Percentiles rank a stretch among this genome's conserved stretches.
These are phyloP conservation scores for Tetanocera ferruginea DNA, from an alignment of 2,888 invertebrate species.

Conservation along the genomic window DNA sequence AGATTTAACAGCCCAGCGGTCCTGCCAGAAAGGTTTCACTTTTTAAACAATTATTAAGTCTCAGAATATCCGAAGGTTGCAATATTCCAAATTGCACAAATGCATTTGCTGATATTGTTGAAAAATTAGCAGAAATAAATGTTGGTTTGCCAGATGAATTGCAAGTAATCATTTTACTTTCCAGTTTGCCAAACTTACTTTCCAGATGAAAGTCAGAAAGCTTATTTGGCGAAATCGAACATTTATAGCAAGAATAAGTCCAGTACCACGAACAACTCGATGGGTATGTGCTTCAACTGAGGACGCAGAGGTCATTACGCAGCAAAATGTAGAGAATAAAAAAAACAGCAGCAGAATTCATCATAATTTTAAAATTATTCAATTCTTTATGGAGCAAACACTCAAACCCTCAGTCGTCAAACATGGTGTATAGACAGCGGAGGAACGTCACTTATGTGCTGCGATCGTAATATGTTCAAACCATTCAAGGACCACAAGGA, in stretches of 20 bases:
- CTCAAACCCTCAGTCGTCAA: background rate
- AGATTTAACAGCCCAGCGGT: background rate
- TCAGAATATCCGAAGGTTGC: constrained; percentile 14
- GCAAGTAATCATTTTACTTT: constrained; percentile 36
- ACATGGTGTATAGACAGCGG: constrained; percentile 40
- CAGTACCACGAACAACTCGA: constrained; percentile 8
- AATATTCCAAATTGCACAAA: background rate
- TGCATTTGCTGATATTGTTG: constrained; percentile 5
- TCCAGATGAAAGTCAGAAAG: constrained; percentile 32
- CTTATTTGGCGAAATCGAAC: constrained; percentile 34
- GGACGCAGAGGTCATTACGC: constrained; percentile 42
- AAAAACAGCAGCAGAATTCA: background rate
- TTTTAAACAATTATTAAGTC: constrained; percentile 20
- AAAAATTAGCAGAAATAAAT: constrained; percentile 29
- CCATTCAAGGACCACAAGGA: constrained; percentile 22
- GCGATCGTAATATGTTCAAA: constrained; percentile 32
- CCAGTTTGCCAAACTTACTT: constrained; percentile 31
- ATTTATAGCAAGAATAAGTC: background rate
- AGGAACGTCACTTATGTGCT: constrained; percentile 37
- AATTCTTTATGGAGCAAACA: background rate
- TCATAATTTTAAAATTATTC: background rate
- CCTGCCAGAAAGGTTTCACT: constrained; percentile 23
- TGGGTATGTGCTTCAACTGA: constrained; percentile 41
- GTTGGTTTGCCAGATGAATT: constrained; percentile 6
- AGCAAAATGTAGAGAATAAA: constrained; percentile 36